Base-by-base conservation (phyloP, 2,797 vertebrate species). In the Acrossocheilus fasciatus region DNA sequence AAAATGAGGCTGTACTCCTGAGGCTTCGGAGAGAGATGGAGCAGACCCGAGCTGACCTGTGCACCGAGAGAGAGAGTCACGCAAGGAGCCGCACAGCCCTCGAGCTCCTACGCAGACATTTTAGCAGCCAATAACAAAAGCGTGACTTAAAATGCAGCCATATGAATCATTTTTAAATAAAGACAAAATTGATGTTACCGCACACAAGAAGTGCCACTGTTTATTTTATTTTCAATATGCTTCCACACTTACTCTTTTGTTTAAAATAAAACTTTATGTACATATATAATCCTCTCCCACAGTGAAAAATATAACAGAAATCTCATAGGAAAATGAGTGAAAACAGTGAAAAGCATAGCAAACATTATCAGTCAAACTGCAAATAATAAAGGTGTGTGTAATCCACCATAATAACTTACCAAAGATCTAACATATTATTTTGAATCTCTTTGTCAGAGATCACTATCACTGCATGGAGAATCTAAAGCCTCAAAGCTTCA, bases 191-290 rank as follows among this genome's bases (percentile, higher is more conserved):
- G 8, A 70, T 26, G 64, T 70, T 41, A 57, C 4, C 26, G 23
- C 20, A 73, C 84, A 77, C 12, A 85, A 69, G 15, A 54, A 64
- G 41, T 86, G 54, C 52, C 68, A 41, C 23, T 50, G 41, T 72
- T 85, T 80, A 41, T 72, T 95, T 94, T 92, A 95, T 93, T 95
- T 94, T 93, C 87, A 95, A 88, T 93, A 94, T 90, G 89, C 90
- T 89, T 92, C 91, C 92, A 95, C 91, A 94, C 91, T 90, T 92
- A 91, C 91, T 26, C 26, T 90, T 91, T 89, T 73, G 94, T 94
- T 92, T 88, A 89, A 92, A 92, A 95, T 93, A 93, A 94, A 94
- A 90, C 94, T 85, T 89, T 95, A 95, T 95, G 89, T 95, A 96
- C 95, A 96, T 82, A 76, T 91, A 91, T 88, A 92, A 92, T 92